These are phyloP conservation scores for Orthochromis indermauri DNA, from an alignment of 2,113 vertebrate genomes.

Conservation along the genomic window DNA sequence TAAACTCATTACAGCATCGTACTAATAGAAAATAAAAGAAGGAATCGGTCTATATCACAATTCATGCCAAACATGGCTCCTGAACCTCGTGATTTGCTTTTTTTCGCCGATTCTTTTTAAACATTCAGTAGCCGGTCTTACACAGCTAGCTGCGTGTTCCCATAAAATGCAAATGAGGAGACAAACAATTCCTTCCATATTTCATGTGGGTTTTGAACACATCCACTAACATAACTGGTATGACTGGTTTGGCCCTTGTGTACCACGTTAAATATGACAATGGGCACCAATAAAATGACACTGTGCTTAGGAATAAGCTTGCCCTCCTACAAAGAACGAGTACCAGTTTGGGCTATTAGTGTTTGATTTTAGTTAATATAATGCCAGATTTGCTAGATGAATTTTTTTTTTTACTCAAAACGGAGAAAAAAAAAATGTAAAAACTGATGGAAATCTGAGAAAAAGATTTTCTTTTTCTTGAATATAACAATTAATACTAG, in stretches of 20 bases:
- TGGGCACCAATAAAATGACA: neutral
- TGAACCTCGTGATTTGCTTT: neutral
- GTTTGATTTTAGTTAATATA: neutral
- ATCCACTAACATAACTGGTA: neutral
- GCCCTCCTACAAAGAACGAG: neutral
- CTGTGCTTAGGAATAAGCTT: neutral
- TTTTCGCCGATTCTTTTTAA: neutral
- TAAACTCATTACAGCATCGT: neutral
- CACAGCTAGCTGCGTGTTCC: neutral
- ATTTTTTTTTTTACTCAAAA: neutral
- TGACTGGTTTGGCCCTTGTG: neutral
- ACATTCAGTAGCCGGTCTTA: neutral
- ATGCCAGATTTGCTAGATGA: neutral
- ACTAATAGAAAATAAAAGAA: neutral
- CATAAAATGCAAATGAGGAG: neutral
- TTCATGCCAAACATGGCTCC: neutral
- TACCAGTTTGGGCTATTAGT: neutral
- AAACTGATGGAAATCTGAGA: neutral
- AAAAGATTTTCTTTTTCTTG: rapidly evolving
- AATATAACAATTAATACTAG: neutral
- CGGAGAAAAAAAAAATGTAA: rapidly evolving
- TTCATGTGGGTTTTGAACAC: neutral
- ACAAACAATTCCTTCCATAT: neutral
- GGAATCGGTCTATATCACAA: neutral
- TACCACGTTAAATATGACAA: rapidly evolving